phyloP scores from a whole-genome alignment of 2,797 vertebrate species.

The Botia almorhae region DNA sequence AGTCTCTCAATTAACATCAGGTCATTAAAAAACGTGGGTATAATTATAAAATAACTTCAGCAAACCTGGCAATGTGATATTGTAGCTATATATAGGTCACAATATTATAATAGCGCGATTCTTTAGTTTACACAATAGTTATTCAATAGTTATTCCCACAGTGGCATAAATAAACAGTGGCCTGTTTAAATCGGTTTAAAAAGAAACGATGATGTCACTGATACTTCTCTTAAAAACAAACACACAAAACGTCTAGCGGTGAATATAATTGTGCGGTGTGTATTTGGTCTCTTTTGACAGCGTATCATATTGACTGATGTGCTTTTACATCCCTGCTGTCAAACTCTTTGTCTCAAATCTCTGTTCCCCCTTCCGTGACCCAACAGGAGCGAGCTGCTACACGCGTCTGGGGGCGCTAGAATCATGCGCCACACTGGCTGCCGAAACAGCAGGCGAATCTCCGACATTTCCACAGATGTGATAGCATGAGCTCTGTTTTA shows the following conservation, averaged over 20 bases:
- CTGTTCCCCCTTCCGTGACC: no score
- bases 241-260: slow-evolving; percentile 35
- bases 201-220: neutral
- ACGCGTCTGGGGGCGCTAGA: slow-evolving; percentile 28
- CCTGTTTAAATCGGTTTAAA: no score
- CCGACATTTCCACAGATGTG: neutral
- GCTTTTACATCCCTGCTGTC: slow-evolving; percentile 31
- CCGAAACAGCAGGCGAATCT: neutral
- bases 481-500: neutral
- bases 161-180: no score
- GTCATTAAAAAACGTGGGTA: no score
- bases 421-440: slow-evolving; percentile 19
- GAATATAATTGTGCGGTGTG: slow-evolving; percentile 23
- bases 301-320: slow-evolving; percentile 50
- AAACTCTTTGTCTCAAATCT: slow-evolving; percentile 46
- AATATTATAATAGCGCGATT: no score
- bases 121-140: no score
- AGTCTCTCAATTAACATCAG: neutral
- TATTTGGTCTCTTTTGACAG: slow-evolving; percentile 27
- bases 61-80: no score
- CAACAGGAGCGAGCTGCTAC: slow-evolving; percentile 31
- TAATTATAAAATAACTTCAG: no score
- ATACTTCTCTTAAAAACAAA: slow-evolving; percentile 33
- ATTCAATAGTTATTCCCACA: neutral
- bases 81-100: no score